Base-by-base conservation (phyloP, 2,888 invertebrate species). In the Athetis lepigone region DNA sequence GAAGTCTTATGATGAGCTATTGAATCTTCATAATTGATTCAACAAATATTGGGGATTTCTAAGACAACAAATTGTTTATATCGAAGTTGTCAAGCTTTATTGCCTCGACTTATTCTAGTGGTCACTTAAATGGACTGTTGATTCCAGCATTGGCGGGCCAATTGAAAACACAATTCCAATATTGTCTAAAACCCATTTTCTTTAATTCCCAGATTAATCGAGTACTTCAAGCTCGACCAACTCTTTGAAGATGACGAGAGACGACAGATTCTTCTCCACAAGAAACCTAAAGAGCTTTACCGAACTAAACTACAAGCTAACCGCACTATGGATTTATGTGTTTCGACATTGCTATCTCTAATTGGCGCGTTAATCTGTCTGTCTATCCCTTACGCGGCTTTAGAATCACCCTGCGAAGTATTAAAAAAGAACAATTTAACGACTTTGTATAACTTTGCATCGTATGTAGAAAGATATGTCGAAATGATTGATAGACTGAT, bases 281-380 rank as follows among this genome's bases (percentile, higher is more conserved):
- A 73, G 33, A 86, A 83, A 56, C 73, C 62, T 0, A 87, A 86
- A 59, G 61, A 73, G 25, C 25, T 59, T 0, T 75, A 83, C 70
- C 82, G 63, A 37, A 82, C 76, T 0, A 71, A 72, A 29, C 67
- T 90, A 0, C 64, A 70, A 2, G 80, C 80, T 0, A 80, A 87
- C 43, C 50, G 66, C 5, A 79, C 73, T 0, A 69, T 87, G 70
- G 85, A 85, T 11, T 67, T 88, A 0, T 84, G 77, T 39, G 64
- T 91, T 2, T 90, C 91, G 0, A 57, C 74, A 1, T 46, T 91
- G 21, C 78, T 90, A 40, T 88, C 91, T 0, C 0, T 88, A 6
- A 80, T 90, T 7, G 72, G 77, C 6, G 61, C 83, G 0, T 40
- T 91, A 6, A 54, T 89, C 0, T 86, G 85, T 54, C 16, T 90